Conservation (phyloP, 1,140 invertebrate genomes). For the Microplitis mediator region DNA sequence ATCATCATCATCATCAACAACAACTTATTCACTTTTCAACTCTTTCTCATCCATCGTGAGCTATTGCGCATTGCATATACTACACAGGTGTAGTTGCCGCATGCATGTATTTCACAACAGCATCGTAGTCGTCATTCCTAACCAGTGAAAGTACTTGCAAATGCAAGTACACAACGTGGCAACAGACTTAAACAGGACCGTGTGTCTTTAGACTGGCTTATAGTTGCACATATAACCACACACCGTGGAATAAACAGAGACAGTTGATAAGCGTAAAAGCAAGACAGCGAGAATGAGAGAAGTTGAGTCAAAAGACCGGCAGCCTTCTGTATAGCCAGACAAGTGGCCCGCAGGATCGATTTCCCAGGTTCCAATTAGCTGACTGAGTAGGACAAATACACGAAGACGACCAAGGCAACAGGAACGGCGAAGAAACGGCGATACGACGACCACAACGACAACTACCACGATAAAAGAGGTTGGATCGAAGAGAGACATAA, state of each 20-base stretch:
- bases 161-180: background rate
- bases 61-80: too few species aligned
- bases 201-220: too few species aligned
- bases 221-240: background rate
- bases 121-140: background rate
- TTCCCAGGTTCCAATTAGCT: conserved; percentile 15
- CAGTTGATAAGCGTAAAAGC: background rate
- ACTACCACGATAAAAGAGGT: background rate
- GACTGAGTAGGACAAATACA: background rate
- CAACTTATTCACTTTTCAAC: background rate
- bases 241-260: background rate
- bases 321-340: background rate
- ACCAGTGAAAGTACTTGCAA: conserved; percentile 5
- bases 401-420: background rate
- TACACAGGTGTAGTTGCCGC: background rate
- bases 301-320: background rate
- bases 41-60: too few species aligned
- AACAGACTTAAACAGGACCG: too few species aligned
- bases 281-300: background rate
- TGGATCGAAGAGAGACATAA: background rate
- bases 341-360: conserved; percentile 13
- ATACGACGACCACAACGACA: background rate
- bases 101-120: background rate
- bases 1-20: background rate
- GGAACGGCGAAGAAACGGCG: background rate